Evolutionary conservation across 2,113 vertebrate genomes (phyloP).

Genomic region (Leptocoma aspasia): DNA sequence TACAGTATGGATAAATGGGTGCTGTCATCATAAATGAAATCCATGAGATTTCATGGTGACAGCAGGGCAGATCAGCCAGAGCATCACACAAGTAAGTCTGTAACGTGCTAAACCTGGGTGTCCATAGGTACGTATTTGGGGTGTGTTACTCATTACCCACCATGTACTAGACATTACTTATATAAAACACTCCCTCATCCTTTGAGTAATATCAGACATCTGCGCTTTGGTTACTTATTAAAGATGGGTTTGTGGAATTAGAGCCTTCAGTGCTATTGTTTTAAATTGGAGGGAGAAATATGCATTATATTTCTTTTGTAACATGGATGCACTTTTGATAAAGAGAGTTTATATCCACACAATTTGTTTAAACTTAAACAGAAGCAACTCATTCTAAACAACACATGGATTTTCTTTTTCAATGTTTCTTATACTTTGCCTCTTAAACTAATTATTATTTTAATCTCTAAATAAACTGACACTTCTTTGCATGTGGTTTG

Average conservation of each 20-base stretch:
- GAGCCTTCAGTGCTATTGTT: slow-evolving; percentile 25
- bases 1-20: neutral
- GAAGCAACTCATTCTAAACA: slow-evolving; percentile 38
- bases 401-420: slow-evolving; percentile 20
- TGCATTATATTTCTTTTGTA: slow-evolving; percentile 2
- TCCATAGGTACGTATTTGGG: neutral
- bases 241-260: slow-evolving; percentile 36
- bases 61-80: neutral
- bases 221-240: slow-evolving; percentile 59
- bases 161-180: neutral
- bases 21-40: neutral
- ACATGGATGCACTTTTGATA: slow-evolving; percentile 12
- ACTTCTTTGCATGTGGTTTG: slow-evolving; percentile 47
- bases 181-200: neutral
- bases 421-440: slow-evolving; percentile 9
- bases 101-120: neutral
- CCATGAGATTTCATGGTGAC: neutral
- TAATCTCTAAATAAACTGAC: slow-evolving; percentile 48
- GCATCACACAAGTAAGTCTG: neutral
- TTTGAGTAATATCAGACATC: slow-evolving; percentile 36
- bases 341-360: neutral
- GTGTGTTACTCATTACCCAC: neutral
- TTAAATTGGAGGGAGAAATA: slow-evolving; percentile 38
- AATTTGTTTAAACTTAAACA: slow-evolving; percentile 40
- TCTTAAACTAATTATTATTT: slow-evolving; percentile 54